These are phyloP conservation scores for Tinamus major DNA, from an alignment of 2,797 vertebrate genomes.

Conservation along the genomic window DNA sequence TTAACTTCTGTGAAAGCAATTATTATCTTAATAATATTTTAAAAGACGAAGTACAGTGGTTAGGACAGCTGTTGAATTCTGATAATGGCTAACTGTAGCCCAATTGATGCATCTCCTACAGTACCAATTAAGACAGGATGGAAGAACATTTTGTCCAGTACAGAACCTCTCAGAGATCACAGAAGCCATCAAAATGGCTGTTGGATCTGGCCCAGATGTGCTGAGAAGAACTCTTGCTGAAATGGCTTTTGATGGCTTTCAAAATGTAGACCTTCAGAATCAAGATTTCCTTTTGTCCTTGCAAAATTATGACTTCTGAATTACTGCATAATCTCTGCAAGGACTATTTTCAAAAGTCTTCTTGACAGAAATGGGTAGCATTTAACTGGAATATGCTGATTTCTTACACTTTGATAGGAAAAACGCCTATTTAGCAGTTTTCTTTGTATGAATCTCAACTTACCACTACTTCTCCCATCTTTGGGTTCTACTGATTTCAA, in stretches of 20 bases:
- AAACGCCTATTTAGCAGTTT: not conserved
- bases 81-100: not conserved
- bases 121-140: not conserved
- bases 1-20: slow-evolving; percentile 12
- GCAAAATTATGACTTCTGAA: not conserved
- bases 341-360: not conserved
- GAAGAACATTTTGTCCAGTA: not conserved
- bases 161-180: not conserved
- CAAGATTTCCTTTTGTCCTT: not conserved
- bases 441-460: not conserved
- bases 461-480: not conserved
- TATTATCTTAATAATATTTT: not conserved
- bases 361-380: not conserved
- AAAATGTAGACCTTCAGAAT: not conserved
- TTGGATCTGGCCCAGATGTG: no score
- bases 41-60: slow-evolving; percentile 23
- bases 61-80: slow-evolving; percentile 11
- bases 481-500: not conserved
- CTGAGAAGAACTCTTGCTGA: no score
- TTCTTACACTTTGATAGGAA: not conserved
- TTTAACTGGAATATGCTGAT: not conserved
- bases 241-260: no score
- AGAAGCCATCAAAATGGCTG: not conserved
- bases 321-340: not conserved
- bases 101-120: not conserved